A percentile compares a stretch with the other conserved stretches of the same genome.
Evolutionary conservation across 2,888 invertebrate species (phyloP).

Genomic region (Neoascia interrupta): DNA sequence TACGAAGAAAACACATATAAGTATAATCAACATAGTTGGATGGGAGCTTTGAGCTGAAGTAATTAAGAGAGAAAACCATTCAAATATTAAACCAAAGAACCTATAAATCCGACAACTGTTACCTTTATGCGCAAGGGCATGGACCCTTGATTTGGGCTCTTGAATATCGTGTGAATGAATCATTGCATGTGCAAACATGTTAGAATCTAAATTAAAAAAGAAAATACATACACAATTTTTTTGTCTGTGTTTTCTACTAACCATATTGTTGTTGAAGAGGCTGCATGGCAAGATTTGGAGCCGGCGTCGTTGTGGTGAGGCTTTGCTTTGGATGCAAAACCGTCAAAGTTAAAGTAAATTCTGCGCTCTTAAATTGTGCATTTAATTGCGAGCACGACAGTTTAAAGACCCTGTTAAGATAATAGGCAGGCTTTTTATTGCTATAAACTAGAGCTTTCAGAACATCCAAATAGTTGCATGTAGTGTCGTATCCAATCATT

Average conservation of each 20-base stretch:
- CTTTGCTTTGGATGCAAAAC: slow-evolving; percentile 89
- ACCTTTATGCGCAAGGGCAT: slow-evolving; percentile 77
- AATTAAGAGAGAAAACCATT: background rate
- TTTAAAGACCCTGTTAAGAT: slow-evolving; percentile 96
- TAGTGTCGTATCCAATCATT: slow-evolving; percentile 78
- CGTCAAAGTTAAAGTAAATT: slow-evolving; percentile 95
- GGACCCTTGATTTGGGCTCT: slow-evolving; percentile 77
- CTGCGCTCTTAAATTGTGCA: slow-evolving; percentile 96
- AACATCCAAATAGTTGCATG: slow-evolving; percentile 77
- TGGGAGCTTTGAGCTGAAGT: slow-evolving; percentile 76
- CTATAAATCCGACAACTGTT: too few species aligned
- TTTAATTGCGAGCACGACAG: slow-evolving; percentile 96
- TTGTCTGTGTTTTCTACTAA: slow-evolving; percentile 16
- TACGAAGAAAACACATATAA: slow-evolving; percentile 78
- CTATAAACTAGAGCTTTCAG: slow-evolving; percentile 87
- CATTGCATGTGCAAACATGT: slow-evolving; percentile 79
- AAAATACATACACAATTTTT: background rate
- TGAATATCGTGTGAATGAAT: slow-evolving; percentile 78
- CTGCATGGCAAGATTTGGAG: slow-evolving; percentile 81
- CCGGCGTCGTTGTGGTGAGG: slow-evolving; percentile 82
- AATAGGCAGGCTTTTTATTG: slow-evolving; percentile 97
- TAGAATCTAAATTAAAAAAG: slow-evolving; percentile 75
- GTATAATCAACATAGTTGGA: slow-evolving; percentile 78
- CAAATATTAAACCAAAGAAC: too few species aligned
- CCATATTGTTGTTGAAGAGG: slow-evolving; percentile 69